Evolutionary conservation across 2,888 invertebrate species (phyloP).

Genomic region (Microctonus aethiopoides): DNA sequence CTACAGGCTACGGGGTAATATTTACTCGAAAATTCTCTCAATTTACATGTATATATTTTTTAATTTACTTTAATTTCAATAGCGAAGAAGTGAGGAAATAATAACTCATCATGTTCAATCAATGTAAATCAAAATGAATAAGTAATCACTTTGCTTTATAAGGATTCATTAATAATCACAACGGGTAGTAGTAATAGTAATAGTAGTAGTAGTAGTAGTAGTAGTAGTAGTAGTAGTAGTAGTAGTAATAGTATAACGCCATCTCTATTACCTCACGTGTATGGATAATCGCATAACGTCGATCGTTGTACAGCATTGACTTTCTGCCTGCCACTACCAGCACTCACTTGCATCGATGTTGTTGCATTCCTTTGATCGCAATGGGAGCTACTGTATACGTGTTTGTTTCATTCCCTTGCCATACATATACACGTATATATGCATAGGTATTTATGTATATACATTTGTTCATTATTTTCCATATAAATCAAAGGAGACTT

Average conservation of each 20-base stretch:
- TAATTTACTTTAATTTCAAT: too few relatives aligned
- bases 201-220: constrained; percentile 6
- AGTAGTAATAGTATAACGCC: constrained; percentile 9
- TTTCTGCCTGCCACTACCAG: background rate
- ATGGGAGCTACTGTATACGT: constrained; percentile 23
- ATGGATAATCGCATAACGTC: constrained; percentile 30
- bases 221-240: background rate
- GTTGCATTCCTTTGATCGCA: background rate
- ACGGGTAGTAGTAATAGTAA: background rate
- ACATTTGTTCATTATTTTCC: too few relatives aligned
- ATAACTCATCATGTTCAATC: constrained; percentile 16
- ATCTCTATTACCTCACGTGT: constrained; percentile 29
- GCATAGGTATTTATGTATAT: too few relatives aligned
- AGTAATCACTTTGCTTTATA: constrained; percentile 31
- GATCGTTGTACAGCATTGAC: constrained; percentile 27
- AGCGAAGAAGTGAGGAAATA: background rate
- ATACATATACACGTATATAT: background rate
- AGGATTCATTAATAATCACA: constrained; percentile 30
- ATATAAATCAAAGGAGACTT: constrained; percentile 39
- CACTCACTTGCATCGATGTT: constrained; percentile 10
- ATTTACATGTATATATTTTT: constrained; percentile 17
- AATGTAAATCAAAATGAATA: constrained; percentile 14
- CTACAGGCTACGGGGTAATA: too few relatives aligned
- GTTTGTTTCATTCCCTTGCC: background rate
- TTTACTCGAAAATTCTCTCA: background rate